Base-by-base conservation (phyloP, 2,888 invertebrate genomes). In the Lagria hirta region DNA sequence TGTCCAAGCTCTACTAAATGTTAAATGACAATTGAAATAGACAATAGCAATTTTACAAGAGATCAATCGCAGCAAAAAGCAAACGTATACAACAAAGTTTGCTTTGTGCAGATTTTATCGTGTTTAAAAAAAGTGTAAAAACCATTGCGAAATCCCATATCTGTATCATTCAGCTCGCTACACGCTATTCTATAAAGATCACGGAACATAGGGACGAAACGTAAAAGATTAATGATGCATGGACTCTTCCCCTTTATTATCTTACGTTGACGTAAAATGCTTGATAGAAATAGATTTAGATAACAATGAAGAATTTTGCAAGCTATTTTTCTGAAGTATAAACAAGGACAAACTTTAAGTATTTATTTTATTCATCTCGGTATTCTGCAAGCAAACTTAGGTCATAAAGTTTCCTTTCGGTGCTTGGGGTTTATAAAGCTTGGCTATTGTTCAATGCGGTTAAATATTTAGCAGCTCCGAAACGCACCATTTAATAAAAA, bases 311-410 rank as follows among this genome's bases (percentile, higher is more conserved):
- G 6, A 8, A 28, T 13, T 28, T n/a, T 14, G 28, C 10, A 3
- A 5, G 3, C 13, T 24, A 12, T 8, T 18, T 15, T 36, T 36
- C 36, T 5, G 8, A 13, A 36, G 13, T 27, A 35, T 16, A 10
- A 35, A 24, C 26, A n/a, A 8, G 7, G 13, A 27, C 11, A 27
- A 26, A 36, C 26, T 26, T 32, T 17, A 20, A 6, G 12, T 36
- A 24, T 36, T 36, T 36, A 36, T 36, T 36, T 36, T 36, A 36
- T 36, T 36, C 36, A 36, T 27, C 36, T 36, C 36, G 18, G 26
- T 11, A 32, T 36, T 26, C 26, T 18, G 26, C 27, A 36, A 36
- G 26, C 26, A 36, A 36, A 36, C 13, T 24, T 20, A 24, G 34
- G 34, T 36, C 36, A 36, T 36, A 36, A 35, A 36, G 21, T 36